Base-by-base conservation (phyloP, 2,113 vertebrate genomes). In the Laticauda laticaudata region DNA sequence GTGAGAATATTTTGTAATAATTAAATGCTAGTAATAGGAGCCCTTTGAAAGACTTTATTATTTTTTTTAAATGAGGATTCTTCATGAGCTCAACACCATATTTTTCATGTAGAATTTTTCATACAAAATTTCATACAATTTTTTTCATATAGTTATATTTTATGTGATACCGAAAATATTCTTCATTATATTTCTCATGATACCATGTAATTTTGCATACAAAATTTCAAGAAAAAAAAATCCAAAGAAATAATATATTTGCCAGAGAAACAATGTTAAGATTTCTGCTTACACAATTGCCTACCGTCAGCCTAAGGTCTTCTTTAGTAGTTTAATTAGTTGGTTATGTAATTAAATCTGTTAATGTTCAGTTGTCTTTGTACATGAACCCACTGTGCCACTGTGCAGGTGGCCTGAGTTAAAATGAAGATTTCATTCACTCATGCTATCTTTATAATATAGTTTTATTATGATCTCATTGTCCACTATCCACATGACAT, bases 11-110 rank as follows among this genome's bases (percentile, higher is more conserved):
- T 69, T 91, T 15, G 1, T 93, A 94, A 92, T 93, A 92, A 95
- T 94, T 94, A 20, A 92, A 94, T 94, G 94, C 90, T 91, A 59
- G 2, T 61, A 95, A 64, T 87, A 94, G 90, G 88, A 87, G 39
- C 34, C 48, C 93, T 93, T 91, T 92, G 94, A 96, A 95, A 54
- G 90, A 89, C 55, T 91, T 90, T 89, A 26, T 0, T 91, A 92
- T 86, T 95, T 94, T 81, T 81, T 81, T 81, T 75, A 96, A 96
- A 10, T 26, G 69, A 89, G 18, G 51, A 75, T 53, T 53, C 75
- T 88, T 92, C 59, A 56, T 56, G 59, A 89, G 51, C 20, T 88
- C 45, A 92, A 3, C 48, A 55, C 90, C 92, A 93, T 43, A 91
- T 95, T 86, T 20, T 39, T 23, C 43, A 3, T 0, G 0, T 0